These are phyloP conservation scores for Datnioides undecimradiatus DNA, from an alignment of 2,113 vertebrate species.

Conservation along the genomic window DNA sequence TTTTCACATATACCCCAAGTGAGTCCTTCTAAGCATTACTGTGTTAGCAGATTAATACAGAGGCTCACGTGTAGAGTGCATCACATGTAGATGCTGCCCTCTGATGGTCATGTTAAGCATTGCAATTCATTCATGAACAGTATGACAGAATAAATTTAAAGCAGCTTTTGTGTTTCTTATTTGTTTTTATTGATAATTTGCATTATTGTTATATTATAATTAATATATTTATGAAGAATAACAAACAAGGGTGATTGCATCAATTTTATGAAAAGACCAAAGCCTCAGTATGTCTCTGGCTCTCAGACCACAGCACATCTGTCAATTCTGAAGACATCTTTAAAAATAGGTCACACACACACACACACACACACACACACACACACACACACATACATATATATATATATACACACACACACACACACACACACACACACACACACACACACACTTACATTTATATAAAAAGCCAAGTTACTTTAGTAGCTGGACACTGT, in stretches of 20 bases:
- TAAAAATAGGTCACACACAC: too few species aligned
- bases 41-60: neutral
- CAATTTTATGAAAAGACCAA: neutral
- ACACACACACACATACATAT: too few species aligned
- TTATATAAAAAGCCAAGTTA: neutral
- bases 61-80: conserved; percentile 26
- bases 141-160: neutral
- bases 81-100: conserved; percentile 84
- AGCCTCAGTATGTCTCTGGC: too few species aligned
- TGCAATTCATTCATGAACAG: neutral
- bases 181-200: neutral
- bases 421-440: too few species aligned
- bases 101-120: conserved; percentile 66
- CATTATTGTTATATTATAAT: too few species aligned
- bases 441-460: too few species aligned
- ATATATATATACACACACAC: too few species aligned
- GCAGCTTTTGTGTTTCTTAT: neutral
- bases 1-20: neutral
- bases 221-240: neutral
- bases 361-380: too few species aligned
- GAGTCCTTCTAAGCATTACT: neutral
- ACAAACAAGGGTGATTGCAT: neutral
- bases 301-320: too few species aligned
- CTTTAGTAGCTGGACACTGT: neutral
- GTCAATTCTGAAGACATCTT: too few species aligned